A percentile compares a stretch with the other conserved stretches of the same genome.
These are phyloP conservation scores for Solenodon paradoxus DNA, from an alignment of 2,113 vertebrate species.

Conservation along the genomic window DNA sequence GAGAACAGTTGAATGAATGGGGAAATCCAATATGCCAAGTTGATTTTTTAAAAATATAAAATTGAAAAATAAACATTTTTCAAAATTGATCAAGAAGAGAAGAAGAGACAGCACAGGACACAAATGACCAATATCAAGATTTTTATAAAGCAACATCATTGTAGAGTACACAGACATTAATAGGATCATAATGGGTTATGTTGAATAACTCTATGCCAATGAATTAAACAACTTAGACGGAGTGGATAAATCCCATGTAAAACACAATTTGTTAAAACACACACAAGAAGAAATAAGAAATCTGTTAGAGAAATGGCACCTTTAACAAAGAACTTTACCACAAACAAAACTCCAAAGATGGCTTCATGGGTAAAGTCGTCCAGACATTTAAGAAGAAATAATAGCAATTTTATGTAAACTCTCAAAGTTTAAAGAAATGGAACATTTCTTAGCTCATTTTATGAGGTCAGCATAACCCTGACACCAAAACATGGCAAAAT, in stretches of 20 bases:
- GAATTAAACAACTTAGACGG: slow-evolving; percentile 41
- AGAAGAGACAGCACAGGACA: background rate
- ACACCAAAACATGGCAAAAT: slow-evolving; percentile 15
- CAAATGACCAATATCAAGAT: background rate
- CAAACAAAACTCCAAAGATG: slow-evolving; percentile 10
- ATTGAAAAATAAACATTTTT: background rate
- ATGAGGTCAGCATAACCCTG: slow-evolving; percentile 47
- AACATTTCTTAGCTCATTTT: slow-evolving; percentile 43
- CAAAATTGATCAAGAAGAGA: background rate
- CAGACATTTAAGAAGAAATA: slow-evolving; percentile 45
- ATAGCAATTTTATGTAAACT: slow-evolving; percentile 22
- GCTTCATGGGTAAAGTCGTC: slow-evolving; percentile 25
- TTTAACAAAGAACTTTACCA: slow-evolving; percentile 40
- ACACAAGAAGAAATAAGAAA: slow-evolving; percentile 43
- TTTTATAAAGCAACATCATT: background rate
- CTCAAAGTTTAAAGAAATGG: slow-evolving; percentile 25
- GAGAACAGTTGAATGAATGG: background rate
- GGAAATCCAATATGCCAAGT: background rate
- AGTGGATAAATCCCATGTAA: slow-evolving; percentile 25
- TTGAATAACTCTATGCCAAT: background rate
- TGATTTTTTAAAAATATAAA: background rate
- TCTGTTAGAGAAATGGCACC: slow-evolving; percentile 31
- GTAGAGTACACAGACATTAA: background rate
- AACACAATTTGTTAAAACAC: slow-evolving; percentile 26
- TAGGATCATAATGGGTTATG: background rate